Evolutionary conservation across 2,888 invertebrate genomes (phyloP).

Genomic region (Melieria omissa): DNA sequence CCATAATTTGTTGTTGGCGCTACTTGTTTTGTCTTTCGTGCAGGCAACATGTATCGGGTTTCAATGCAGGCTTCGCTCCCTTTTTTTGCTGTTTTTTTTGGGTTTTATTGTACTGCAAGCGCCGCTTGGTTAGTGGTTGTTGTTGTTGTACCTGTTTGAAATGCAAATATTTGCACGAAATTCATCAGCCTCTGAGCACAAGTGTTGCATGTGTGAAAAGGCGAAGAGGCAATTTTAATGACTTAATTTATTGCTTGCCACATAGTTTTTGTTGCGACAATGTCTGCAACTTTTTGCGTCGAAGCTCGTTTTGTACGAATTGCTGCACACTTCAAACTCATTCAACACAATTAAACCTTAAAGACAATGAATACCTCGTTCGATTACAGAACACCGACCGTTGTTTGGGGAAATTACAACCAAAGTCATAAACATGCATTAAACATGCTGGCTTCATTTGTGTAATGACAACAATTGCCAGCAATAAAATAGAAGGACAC

Average conservation of each 20-base stretch:
- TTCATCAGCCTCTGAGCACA: not conserved
- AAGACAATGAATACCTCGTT: too few species aligned
- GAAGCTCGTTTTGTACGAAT: too few species aligned
- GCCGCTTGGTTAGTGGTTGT: not conserved
- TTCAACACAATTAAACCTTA: too few species aligned
- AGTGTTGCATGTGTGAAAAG: too few species aligned
- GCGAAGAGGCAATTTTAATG: slow-evolving; percentile 35
- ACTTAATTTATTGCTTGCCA: slow-evolving; percentile 42
- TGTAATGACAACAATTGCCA: too few species aligned
- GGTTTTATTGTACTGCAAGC: not conserved
- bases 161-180: slow-evolving; percentile 29
- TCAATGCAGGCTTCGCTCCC: not conserved
- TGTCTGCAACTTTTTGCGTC: too few species aligned
- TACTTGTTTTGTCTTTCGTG: not conserved
- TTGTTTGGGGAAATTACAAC: too few species aligned
- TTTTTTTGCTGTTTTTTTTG: not conserved
- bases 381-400: too few species aligned
- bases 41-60: slow-evolving; percentile 26
- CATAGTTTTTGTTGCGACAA: not conserved
- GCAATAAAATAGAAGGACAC: too few species aligned
- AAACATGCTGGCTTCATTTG: too few species aligned
- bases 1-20: slow-evolving; percentile 34
- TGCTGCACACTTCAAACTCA: too few species aligned
- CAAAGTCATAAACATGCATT: too few species aligned
- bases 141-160: slow-evolving; percentile 9